A percentile compares a stretch with the other conserved stretches of the same genome.
Conservation (phyloP, 1,140 invertebrate genomes). For the Saccostrea cuccullata region DNA sequence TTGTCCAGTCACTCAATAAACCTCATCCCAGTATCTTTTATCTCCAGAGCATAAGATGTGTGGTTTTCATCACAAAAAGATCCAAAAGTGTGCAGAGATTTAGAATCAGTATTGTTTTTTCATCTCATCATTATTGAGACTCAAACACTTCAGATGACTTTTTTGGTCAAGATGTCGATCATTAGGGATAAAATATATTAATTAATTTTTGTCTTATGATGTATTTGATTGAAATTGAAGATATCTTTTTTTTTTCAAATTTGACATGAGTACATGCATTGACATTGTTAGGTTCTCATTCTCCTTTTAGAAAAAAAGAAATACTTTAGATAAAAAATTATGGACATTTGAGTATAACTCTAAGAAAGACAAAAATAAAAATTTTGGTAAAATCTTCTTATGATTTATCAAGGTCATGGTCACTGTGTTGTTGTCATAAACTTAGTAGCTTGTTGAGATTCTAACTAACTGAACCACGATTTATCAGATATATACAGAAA, state of each 20-base stretch:
- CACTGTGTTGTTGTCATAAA: conserved; percentile 17
- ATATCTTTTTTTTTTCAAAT: no score
- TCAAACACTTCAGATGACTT: not conserved
- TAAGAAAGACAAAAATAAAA: no score
- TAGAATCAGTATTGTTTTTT: not conserved
- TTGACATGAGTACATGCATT: no score
- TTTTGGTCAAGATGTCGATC: no score
- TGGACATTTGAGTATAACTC: no score
- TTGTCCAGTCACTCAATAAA: conserved; percentile 3
- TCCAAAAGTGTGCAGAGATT: not conserved
- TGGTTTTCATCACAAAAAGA: conserved; percentile 11
- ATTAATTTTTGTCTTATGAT: no score
- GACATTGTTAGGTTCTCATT: no score
- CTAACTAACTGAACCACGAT: not conserved
- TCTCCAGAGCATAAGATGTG: not conserved
- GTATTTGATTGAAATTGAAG: no score
- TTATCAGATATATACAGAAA: conserved; percentile 17
- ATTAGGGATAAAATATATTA: no score
- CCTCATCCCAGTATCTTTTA: not conserved
- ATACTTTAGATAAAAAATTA: no score
- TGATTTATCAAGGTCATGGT: not conserved
- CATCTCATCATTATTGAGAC: not conserved
- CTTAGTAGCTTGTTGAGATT: not conserved
- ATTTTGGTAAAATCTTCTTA: no score
- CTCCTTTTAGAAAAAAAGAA: no score